Evolutionary conservation across 2,888 invertebrate species (phyloP), one percentile per base, ranked within the genome.

Genomic region (Camponotus fellah): DNA sequence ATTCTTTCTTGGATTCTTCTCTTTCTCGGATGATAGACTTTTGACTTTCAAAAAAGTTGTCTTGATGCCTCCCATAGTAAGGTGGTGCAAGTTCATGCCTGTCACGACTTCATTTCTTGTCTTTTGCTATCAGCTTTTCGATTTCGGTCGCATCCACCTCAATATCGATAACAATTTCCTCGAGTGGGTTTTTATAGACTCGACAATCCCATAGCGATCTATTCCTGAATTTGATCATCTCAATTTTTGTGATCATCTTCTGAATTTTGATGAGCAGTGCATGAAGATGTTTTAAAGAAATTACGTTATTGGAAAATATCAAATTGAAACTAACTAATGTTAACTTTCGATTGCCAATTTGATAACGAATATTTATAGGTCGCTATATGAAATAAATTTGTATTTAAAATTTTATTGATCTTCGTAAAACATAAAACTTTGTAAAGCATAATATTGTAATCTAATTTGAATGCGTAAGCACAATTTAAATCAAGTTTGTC

Each of bases 121-220:
- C 76, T 76, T 46, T 68, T 46, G 40, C 43, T 69, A 79, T 79
- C 58, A 69, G 34, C 69, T 79, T 69, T 69, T 69, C 79, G 43
- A 66, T 62, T 21, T 72, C 40, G 75, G 14, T 12, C 40, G 32
- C 66, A 81, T 80, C 60, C 53, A 53, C 58, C 69, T 43, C 37
- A 9, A 71, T 82, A 79, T 79, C 75, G 83, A 85, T 75, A 85
- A 81, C 85, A 87, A 87, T 87, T 81, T 83, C 56, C 64, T 69
- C 49, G 74, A 87, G 83, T 66, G 69, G 76, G 72, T 87, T 85
- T 71, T 83, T 87, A 60, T 77, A 62, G 53, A 60, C 9, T 32
- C 34, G 56, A 72, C 34, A 77, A 65, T 56, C 21, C 68, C 32
- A 14, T 64, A 85, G 85, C 83, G 81, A 85, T 79, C 58, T 64